Base-by-base conservation (phyloP, 2,797 vertebrate species). In the Margarornis squamiger region DNA sequence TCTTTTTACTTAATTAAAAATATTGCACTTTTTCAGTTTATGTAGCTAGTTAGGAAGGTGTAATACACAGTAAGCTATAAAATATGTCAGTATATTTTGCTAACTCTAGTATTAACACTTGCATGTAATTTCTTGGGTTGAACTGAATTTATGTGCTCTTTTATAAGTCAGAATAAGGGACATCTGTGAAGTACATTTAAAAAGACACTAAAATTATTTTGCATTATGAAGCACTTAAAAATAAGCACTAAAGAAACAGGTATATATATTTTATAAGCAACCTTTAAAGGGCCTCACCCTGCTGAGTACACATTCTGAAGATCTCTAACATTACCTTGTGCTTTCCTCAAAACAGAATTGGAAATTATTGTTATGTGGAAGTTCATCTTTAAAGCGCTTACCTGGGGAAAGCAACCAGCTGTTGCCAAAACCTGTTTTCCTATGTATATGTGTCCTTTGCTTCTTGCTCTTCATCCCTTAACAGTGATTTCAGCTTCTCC, bases 81-180 rank as follows among this genome's bases (percentile, higher is more conserved):
- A 95, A 83, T 71, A 88, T 34, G 61, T 85, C 86, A 59, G 52
- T 82, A n/a, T 80, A 41, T 93, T 95, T 92, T 90, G 48, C 76
- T 88, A 78, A 91, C 54, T 96, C 48, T n/a, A n/a, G 12, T 76
- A 62, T 70, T 94, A 90, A 80, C 82, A 95, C 58, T 94, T 91
- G 51, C 11, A 6, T 80, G 58, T 77, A 74, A 90, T 95, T 96
- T 92, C 61, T 80, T n/a, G 41, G 15, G 17, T 49, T 83, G 70
- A 90, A 77, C 39, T 73, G 58, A 81, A 94, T 93, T 94, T 88
- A 89, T 4, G 4, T 93, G 65, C 15, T 80, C 83, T 78, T 88
- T 92, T 77, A 17, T 77, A 91, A 77, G 36, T 90, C 75, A 66
- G 20, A 92, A 90, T 81, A 88, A 91, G 36, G 29, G 59, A 55